Conservation (phyloP, 2,113 vertebrate genomes). For the Neotoma lepida region DNA sequence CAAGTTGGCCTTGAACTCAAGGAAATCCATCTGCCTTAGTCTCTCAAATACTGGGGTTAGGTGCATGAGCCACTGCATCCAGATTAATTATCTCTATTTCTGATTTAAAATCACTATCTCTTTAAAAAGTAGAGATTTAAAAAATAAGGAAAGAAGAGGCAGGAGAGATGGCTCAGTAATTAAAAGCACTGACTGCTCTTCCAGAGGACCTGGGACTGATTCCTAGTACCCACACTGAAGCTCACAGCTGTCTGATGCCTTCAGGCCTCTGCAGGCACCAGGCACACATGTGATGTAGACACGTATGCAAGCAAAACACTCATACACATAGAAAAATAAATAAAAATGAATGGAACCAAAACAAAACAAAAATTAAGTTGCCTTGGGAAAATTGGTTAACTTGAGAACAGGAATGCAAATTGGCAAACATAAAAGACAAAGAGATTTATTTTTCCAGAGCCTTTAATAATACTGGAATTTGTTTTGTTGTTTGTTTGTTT, state of each 20-base stretch:
- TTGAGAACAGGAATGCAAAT: neutral
- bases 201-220: neutral
- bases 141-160: neutral
- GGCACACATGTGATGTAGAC: neutral
- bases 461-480: neutral
- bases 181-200: neutral
- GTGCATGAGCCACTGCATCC: neutral
- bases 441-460: neutral
- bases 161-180: neutral
- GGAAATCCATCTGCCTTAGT: neutral
- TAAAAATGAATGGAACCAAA: neutral
- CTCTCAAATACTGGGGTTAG: neutral
- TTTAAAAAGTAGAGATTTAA: neutral
- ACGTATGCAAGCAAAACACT: neutral
- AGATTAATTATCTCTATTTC: neutral
- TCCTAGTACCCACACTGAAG: neutral
- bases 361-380: neutral
- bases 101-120: neutral
- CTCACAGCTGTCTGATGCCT: neutral
- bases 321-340: neutral
- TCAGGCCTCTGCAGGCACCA: neutral
- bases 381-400: neutral
- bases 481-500: neutral
- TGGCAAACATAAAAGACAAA: neutral
- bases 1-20: neutral